These are phyloP conservation scores for Drosophila affinis DNA, from an alignment of 2,888 invertebrate species.

Conservation along the genomic window DNA sequence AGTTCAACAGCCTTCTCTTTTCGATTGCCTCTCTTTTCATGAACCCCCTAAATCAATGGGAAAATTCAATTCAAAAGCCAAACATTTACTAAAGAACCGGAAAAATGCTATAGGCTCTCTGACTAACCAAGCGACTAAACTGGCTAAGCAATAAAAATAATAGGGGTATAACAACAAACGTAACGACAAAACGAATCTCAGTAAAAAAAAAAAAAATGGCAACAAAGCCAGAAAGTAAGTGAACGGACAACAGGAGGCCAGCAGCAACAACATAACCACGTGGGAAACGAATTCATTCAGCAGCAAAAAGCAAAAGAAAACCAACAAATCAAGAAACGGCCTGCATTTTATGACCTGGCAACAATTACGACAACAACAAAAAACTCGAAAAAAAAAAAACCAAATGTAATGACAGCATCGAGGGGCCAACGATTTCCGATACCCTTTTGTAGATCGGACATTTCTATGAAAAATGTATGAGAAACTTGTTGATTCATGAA, in stretches of 20 bases:
- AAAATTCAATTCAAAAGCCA: constrained; percentile 41
- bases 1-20: not conserved
- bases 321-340: constrained; percentile 31
- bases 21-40: constrained; percentile 11
- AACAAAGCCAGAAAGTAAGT: constrained; percentile 37
- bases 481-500: not conserved
- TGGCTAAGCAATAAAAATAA: constrained; percentile 11
- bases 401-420: constrained; percentile 3
- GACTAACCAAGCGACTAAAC: not conserved
- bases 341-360: constrained; percentile 58
- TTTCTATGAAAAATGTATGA: not conserved
- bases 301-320: constrained; percentile 14
- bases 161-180: not conserved
- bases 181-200: constrained; percentile 38
- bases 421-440: not conserved
- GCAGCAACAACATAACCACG: constrained; percentile 42
- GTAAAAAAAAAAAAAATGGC: constrained; percentile 10
- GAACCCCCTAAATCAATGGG: constrained; percentile 34
- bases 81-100: constrained; percentile 31
- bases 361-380: constrained; percentile 44
- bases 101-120: constrained; percentile 8
- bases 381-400: constrained; percentile 32
- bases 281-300: constrained; percentile 65
- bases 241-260: constrained; percentile 17
- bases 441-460: not conserved